These are phyloP conservation scores for Dreissena rostriformis DNA, from an alignment of 1,140 invertebrate species.

Conservation along the genomic window DNA sequence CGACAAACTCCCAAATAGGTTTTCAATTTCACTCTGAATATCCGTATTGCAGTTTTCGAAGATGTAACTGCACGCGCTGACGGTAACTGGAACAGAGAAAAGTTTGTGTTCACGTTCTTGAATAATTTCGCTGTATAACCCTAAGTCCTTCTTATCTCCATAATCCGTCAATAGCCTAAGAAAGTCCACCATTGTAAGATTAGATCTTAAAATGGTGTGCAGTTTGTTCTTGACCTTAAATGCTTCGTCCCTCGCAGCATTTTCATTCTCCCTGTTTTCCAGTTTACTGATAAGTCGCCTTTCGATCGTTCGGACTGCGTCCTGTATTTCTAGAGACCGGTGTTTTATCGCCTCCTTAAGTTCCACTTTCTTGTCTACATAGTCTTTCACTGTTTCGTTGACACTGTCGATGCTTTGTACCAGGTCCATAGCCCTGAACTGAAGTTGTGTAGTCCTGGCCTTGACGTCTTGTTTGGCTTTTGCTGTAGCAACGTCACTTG, in stretches of 20 bases:
- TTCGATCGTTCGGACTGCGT: conserved; percentile 18
- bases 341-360: conserved; percentile 24
- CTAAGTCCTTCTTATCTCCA: conserved; percentile 38
- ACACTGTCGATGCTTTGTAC: conserved; percentile 37
- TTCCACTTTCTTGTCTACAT: neutral
- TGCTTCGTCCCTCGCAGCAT: conserved; percentile 30
- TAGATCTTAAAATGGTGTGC: conserved; percentile 25
- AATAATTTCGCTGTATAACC: conserved; percentile 1
- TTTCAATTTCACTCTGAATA: conserved; percentile 10
- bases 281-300: conserved; percentile 24
- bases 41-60: conserved; percentile 31
- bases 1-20: conserved; percentile 47
- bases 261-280: conserved; percentile 31
- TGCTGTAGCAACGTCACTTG: conserved; percentile 13
- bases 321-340: conserved; percentile 40
- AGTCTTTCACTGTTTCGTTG: conserved; percentile 17
- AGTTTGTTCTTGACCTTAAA: conserved; percentile 30
- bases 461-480: conserved; percentile 19
- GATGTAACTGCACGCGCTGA: neutral
- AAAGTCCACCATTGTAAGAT: conserved; percentile 33
- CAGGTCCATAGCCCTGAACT: conserved; percentile 28
- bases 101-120: conserved; percentile 16
- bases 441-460: conserved; percentile 8
- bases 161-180: conserved; percentile 43
- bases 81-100: neutral